phyloP scores from a whole-genome alignment of 2,113 vertebrate species.

The Pelodiscus sinensis region DNA sequence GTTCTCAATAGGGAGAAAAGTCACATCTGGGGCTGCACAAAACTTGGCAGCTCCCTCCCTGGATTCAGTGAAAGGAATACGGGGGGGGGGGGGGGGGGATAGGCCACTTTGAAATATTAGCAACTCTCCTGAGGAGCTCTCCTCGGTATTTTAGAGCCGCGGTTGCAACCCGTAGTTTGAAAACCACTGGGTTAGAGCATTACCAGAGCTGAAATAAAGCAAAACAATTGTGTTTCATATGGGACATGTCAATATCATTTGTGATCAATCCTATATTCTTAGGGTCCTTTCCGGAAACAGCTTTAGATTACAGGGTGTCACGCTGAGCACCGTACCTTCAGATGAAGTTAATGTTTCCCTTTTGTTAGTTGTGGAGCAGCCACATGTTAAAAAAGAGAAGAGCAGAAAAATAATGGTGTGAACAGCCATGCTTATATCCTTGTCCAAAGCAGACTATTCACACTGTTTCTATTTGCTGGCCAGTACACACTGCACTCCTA shows the following conservation, averaged over 20 bases:
- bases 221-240: not conserved
- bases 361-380: not conserved
- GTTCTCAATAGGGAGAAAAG: not conserved
- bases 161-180: too few relatives aligned
- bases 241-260: not conserved
- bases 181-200: not conserved
- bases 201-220: not conserved
- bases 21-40: fast-evolving
- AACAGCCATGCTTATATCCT: not conserved
- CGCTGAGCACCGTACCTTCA: not conserved
- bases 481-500: not conserved
- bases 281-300: not conserved
- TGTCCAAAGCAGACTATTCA: not conserved
- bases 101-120: not conserved
- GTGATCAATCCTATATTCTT: not conserved
- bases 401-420: not conserved
- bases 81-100: not conserved
- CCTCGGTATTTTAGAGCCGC: not conserved
- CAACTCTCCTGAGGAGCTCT: not conserved
- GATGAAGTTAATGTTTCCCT: not conserved
- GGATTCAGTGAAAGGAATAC: not conserved
- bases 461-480: not conserved
- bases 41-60: not conserved
- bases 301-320: not conserved
- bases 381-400: not conserved